These are phyloP conservation scores for Synergus gifuensis DNA, from an alignment of 2,888 invertebrate genomes.

Conservation along the genomic window DNA sequence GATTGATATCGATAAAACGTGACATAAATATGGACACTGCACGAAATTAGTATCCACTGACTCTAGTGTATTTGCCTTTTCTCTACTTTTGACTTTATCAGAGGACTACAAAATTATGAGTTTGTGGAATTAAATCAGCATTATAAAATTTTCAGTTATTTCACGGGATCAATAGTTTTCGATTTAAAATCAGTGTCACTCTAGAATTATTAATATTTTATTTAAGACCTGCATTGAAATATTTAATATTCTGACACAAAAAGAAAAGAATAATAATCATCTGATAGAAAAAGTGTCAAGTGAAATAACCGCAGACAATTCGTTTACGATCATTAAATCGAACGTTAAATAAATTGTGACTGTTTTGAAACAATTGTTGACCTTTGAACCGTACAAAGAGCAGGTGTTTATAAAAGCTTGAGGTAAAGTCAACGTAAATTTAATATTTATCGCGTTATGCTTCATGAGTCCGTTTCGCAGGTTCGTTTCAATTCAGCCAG, in stretches of 20 bases:
- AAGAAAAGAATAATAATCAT: no score
- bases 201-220: neutral
- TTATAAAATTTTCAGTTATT: no score
- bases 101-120: neutral
- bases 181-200: neutral
- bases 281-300: neutral
- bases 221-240: neutral
- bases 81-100: neutral
- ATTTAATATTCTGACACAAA: no score
- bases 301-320: neutral
- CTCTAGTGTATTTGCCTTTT: neutral
- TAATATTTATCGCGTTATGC: slow-evolving; percentile 28
- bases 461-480: slow-evolving; percentile 7
- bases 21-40: neutral
- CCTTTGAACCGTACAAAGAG: neutral
- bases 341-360: neutral
- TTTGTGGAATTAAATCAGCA: no score
- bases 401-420: neutral
- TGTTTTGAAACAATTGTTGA: neutral
- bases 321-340: neutral
- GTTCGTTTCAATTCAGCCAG: slow-evolving; percentile 7
- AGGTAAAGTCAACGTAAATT: slow-evolving; percentile 21
- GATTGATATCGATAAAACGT: neutral
- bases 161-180: no score
- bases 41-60: neutral